Evolutionary conservation across 2,113 vertebrate genomes (phyloP).

Genomic region (Bathybates hornii): DNA sequence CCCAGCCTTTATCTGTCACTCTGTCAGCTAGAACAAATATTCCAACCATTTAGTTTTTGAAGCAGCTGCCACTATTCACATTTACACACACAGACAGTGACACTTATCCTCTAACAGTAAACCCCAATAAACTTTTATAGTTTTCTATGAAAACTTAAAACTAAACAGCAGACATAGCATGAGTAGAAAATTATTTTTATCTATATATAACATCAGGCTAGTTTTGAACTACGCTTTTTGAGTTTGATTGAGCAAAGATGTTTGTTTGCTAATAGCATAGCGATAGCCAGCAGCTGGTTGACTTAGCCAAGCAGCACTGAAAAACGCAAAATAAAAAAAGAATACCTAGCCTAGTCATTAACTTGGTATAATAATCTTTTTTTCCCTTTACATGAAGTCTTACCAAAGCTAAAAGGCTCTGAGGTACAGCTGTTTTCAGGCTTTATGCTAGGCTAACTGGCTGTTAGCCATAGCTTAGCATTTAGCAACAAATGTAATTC

Average conservation of each 20-base stretch:
- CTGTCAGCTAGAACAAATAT: constrained; percentile 38
- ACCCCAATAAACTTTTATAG: background rate
- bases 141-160: background rate
- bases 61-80: background rate
- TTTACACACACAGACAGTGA: background rate
- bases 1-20: constrained; percentile 39
- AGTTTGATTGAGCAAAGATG: background rate
- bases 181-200: background rate
- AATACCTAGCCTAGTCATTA: background rate
- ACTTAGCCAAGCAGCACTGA: background rate
- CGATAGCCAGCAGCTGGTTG: background rate
- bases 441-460: background rate
- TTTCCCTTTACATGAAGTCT: background rate
- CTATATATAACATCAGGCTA: background rate
- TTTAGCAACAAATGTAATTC: background rate
- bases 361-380: background rate
- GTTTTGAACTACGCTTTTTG: background rate
- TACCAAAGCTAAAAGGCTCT: background rate
- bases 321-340: background rate
- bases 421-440: background rate
- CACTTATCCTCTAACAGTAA: background rate
- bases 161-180: background rate
- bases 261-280: background rate
- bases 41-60: background rate
- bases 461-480: background rate